phyloP scores from a whole-genome alignment of 2,888 invertebrate species.

The Volucella inanis region DNA sequence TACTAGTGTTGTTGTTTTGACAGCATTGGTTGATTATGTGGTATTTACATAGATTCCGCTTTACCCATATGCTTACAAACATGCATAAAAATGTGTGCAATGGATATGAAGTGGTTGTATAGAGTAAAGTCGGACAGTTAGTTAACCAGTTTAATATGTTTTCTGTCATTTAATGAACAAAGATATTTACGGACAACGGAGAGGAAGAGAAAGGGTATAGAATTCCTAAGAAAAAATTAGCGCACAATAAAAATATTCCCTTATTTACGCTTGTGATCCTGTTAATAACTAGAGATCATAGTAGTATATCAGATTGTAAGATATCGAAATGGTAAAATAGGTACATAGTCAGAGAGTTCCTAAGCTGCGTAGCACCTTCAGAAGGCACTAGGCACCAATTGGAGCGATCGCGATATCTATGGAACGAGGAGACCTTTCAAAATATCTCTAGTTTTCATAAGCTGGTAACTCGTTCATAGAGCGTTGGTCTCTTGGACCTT shows the following conservation, averaged over 20 bases:
- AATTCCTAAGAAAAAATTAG: conserved; percentile 22
- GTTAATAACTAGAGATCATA: conserved; percentile 4
- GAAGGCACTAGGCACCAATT: too few relatives aligned
- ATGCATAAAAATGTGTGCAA: neutral
- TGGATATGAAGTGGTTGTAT: conserved; percentile 24
- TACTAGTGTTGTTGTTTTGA: conserved; percentile 9
- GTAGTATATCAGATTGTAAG: neutral
- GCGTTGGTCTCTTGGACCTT: too few relatives aligned
- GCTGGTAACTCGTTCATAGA: too few relatives aligned
- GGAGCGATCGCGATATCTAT: too few relatives aligned
- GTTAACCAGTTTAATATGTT: conserved; percentile 35
- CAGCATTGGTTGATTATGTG: conserved; percentile 23
- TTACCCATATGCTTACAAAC: neutral
- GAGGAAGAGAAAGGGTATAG: neutral
- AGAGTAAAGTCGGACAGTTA: conserved; percentile 10
- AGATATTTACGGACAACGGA: neutral
- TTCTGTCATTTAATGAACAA: conserved; percentile 35
- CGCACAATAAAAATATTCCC: neutral
- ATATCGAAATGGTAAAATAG: too few relatives aligned
- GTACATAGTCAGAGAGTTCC: too few relatives aligned
- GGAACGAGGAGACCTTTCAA: too few relatives aligned
- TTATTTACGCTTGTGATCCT: conserved; percentile 11
- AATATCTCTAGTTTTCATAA: too few relatives aligned
- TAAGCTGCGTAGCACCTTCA: too few relatives aligned
- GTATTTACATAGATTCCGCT: conserved; percentile 21